A percentile compares a stretch with the other conserved stretches of the same genome.
Evolutionary conservation across 2,797 vertebrate species (phyloP).

Genomic region (Gobionotothen gibberifrons): DNA sequence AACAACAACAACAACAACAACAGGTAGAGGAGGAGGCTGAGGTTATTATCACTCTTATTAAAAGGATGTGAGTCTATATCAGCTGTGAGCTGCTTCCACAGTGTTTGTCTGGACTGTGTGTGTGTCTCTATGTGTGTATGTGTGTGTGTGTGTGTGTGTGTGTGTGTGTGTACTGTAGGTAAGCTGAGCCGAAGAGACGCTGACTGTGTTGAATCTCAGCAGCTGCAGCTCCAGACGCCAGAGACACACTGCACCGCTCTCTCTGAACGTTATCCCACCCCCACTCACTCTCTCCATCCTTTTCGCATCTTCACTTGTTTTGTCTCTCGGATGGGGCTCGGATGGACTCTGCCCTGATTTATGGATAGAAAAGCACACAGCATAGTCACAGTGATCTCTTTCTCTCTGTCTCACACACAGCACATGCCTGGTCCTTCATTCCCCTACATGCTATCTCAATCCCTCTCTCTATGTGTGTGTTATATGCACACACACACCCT

Average conservation of each 20-base stretch:
- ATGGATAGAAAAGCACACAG: constrained; percentile 60
- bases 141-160: constrained; percentile 50
- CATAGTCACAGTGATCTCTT: constrained; percentile 52
- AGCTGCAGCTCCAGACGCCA: constrained; percentile 84
- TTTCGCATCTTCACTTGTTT: constrained; percentile 46
- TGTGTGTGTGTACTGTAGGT: constrained; percentile 68
- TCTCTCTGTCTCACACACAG: constrained; percentile 21
- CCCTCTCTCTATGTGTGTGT: constrained; percentile 15
- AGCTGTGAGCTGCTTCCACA: constrained; percentile 28
- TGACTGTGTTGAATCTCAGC: constrained; percentile 86
- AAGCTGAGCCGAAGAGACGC: constrained; percentile 85
- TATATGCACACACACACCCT: constrained; percentile 13
- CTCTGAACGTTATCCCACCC: not conserved
- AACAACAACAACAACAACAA: constrained; percentile 4
- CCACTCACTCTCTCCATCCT: not conserved
- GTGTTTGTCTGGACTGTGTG: constrained; percentile 50
- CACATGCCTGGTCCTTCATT: constrained; percentile 16
- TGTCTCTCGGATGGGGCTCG: constrained; percentile 65
- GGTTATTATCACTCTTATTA: constrained; percentile 40
- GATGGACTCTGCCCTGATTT: constrained; percentile 63
- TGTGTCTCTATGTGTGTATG: constrained; percentile 36
- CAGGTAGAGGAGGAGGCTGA: constrained; percentile 32
- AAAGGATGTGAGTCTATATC: constrained; percentile 45
- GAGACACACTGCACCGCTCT: constrained; percentile 71
- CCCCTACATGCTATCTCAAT: constrained; percentile 26